These are phyloP conservation scores for Himalopsyche anomala DNA, from an alignment of 2,888 invertebrate species.

Conservation along the genomic window DNA sequence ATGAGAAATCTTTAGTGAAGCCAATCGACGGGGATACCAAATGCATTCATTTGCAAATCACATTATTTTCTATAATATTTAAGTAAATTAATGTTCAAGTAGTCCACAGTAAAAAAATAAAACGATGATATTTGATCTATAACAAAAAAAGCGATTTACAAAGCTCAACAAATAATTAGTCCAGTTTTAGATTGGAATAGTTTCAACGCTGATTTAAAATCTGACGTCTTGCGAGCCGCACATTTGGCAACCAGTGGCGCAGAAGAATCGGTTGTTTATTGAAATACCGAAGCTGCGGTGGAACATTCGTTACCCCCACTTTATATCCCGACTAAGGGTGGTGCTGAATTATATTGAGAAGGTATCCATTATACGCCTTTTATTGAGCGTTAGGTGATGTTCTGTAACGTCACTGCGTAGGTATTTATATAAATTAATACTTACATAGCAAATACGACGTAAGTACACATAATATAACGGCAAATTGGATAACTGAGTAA, in stretches of 20 bases:
- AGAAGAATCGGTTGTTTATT: conserved; percentile 34
- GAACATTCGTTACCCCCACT: conserved; percentile 29
- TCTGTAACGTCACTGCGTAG: neutral
- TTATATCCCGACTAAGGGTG: conserved; percentile 18
- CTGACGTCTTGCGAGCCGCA: neutral
- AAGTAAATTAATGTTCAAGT: no score
- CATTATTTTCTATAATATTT: no score
- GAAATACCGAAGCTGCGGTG: conserved; percentile 22
- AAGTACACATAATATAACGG: no score
- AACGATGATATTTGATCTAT: no score
- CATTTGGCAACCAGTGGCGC: neutral
- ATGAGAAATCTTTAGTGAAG: no score
- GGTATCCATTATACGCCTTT: conserved; percentile 18
- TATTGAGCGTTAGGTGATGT: conserved; percentile 34
- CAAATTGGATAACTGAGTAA: no score
- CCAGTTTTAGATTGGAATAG: neutral
- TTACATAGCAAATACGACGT: no score
- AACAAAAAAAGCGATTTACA: no score
- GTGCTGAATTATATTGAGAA: conserved; percentile 31
- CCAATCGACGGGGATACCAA: no score
- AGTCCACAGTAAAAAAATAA: no score
- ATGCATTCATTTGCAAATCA: no score
- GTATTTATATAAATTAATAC: neutral
- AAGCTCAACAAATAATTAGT: no score
- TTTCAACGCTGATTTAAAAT: neutral